Base-by-base conservation (phyloP, 1,140 invertebrate genomes). In the Schlechtendalia chinensis region DNA sequence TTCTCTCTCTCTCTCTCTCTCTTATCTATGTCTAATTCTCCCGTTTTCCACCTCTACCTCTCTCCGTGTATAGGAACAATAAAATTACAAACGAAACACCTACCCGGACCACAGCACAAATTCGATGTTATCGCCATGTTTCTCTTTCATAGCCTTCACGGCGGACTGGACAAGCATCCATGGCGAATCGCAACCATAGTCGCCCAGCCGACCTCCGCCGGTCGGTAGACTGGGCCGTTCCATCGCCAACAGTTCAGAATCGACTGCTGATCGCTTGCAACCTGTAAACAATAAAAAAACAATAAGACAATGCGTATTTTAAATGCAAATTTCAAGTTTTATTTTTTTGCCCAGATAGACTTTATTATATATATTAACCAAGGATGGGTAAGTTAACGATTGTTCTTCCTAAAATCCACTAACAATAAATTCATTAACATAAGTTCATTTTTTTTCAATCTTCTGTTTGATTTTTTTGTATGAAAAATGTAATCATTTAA, bases 51-150 rank as follows among this genome's bases (percentile, higher is more conserved):
- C n/a, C n/a, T n/a, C 27, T 65, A 10, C n/a, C n/a, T n/a, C 63
- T 39, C 11, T 45, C 12, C 10, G 6, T n/a, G 5, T 16, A 69
- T 14, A 50, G 5, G 47, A 50, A 50, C 8, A 39, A 39, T 8
- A 39, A 39, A 39, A 39, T 39, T 39, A 69, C 67, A 39, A 67
- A 72, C 1, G 32, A 32, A 50, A 80, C n/a, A 87, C 89, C 89
- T 88, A 96, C 94, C 95, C 95, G 24, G 95, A 96, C 95, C 95
- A 97, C 11, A 97, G 86, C 19, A 96, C 93, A 85, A 96, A 97
- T 86, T 96, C 94, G 39, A 96, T 93, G 83, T 94, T 92, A 84
- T 94, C 91, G 11, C 91, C 90, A 83, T 91, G 91, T 82, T 91
- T 90, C 54, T 89, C 89, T 85, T 90, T 90, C 95, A 97, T 96